Percentiles rank a stretch among this genome's conserved stretches.
Evolutionary conservation across 2,113 vertebrate genomes (phyloP).

Genomic region (Notechis scutatus): DNA sequence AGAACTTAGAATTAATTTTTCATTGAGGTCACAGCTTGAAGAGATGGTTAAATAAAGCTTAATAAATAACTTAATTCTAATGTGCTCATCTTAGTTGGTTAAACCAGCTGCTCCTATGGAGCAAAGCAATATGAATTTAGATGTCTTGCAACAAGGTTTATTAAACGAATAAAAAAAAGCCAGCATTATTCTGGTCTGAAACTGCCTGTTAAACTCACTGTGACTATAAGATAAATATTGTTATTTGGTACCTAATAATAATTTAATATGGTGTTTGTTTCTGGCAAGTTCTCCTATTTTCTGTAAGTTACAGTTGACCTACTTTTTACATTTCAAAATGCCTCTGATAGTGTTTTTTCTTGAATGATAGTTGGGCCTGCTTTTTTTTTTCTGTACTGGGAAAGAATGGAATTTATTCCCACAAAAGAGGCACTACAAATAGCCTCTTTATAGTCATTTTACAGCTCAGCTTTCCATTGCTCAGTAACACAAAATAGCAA

Average conservation of each 20-base stretch:
- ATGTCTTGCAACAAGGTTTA: neutral
- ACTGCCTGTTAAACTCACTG: neutral
- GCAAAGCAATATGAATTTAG: neutral
- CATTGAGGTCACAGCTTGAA: neutral
- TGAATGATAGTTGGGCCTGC: neutral
- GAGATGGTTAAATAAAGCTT: neutral
- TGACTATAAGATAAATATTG: neutral
- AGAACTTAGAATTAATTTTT: neutral
- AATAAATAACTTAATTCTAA: neutral
- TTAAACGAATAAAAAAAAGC: neutral
- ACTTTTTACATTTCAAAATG: neutral
- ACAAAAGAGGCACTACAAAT: neutral
- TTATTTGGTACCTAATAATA: neutral
- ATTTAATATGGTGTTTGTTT: neutral
- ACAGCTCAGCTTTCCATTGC: conserved; percentile 3
- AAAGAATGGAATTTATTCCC: neutral
- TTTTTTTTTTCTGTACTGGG: neutral
- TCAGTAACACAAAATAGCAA: neutral
- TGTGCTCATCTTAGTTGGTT: neutral
- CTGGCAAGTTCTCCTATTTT: neutral
- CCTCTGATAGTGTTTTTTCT: neutral
- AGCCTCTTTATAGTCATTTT: neutral
- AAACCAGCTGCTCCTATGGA: conserved; percentile 1
- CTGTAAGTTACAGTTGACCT: neutral
- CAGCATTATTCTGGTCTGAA: neutral